These are phyloP conservation scores for Agrotis puta DNA, from an alignment of 2,888 invertebrate species.

Conservation along the genomic window DNA sequence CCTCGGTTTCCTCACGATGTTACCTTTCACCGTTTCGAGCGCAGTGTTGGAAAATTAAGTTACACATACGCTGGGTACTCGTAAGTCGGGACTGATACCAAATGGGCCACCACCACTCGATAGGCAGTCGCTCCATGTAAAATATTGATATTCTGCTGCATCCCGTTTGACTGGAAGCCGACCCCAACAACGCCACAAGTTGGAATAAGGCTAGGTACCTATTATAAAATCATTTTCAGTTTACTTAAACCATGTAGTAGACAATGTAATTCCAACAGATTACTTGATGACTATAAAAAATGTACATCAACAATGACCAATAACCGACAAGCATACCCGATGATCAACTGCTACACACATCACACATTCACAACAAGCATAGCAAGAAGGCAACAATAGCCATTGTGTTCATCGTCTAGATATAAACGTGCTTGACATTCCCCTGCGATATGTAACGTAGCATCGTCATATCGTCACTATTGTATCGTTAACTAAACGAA, in stretches of 20 bases:
- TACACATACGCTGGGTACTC: no score
- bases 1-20: no score
- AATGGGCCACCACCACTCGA: no score
- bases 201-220: no score
- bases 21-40: no score
- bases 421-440: constrained; percentile 44
- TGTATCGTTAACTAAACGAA: constrained; percentile 15
- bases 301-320: background rate
- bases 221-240: background rate
- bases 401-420: constrained; percentile 43
- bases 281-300: background rate
- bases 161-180: no score
- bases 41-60: no score
- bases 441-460: constrained; percentile 29
- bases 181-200: no score
- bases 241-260: background rate
- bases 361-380: constrained; percentile 3
- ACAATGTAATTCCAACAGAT: background rate
- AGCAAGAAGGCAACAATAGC: constrained; percentile 43
- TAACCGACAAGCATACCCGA: background rate
- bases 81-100: no score
- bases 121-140: no score
- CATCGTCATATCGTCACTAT: background rate
- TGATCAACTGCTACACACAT: constrained; percentile 1
- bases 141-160: no score